These are phyloP conservation scores for Porites evermanni DNA, from an alignment of 92 coral and sea anemone genomes.

Conservation along the genomic window DNA sequence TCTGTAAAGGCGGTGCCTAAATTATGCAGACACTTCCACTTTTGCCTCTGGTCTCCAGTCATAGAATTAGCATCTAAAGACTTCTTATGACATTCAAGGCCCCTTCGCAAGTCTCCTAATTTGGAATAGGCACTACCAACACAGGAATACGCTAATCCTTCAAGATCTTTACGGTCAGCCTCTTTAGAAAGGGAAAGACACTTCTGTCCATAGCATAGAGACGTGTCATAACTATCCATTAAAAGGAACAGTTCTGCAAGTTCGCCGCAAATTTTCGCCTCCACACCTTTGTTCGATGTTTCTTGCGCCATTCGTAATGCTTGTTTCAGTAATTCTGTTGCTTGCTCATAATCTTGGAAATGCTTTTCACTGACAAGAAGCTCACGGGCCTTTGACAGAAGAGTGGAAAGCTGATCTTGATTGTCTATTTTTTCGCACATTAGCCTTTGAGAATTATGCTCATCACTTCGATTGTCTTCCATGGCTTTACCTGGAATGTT, in stretches of 20 bases:
- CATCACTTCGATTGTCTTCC: slow-evolving; percentile 18
- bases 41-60: slow-evolving; percentile 19
- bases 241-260: slow-evolving; percentile 19
- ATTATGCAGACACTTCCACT: slow-evolving; percentile 22
- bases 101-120: slow-evolving; percentile 15
- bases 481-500: not conserved
- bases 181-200: slow-evolving; percentile 23
- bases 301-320: not conserved
- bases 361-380: slow-evolving; percentile 1
- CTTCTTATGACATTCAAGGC: slow-evolving; percentile 26
- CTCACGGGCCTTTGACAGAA: slow-evolving; percentile 26
- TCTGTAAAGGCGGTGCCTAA: slow-evolving; percentile 10
- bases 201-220: slow-evolving; percentile 25
- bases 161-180: slow-evolving; percentile 19
- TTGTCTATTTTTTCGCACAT: not conserved
- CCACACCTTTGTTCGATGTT: slow-evolving; percentile 9
- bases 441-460: not conserved
- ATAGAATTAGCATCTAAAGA: slow-evolving; percentile 29
- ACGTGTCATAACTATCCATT: slow-evolving; percentile 6
- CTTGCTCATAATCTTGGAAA: not conserved
- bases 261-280: slow-evolving; percentile 32
- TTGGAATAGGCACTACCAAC: slow-evolving; percentile 39
- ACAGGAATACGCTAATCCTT: slow-evolving; percentile 16
- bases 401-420: slow-evolving; percentile 24
- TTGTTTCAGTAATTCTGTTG: slow-evolving; percentile 25